Conservation (phyloP, 2,113 vertebrate species). For the Panurus biarmicus region DNA sequence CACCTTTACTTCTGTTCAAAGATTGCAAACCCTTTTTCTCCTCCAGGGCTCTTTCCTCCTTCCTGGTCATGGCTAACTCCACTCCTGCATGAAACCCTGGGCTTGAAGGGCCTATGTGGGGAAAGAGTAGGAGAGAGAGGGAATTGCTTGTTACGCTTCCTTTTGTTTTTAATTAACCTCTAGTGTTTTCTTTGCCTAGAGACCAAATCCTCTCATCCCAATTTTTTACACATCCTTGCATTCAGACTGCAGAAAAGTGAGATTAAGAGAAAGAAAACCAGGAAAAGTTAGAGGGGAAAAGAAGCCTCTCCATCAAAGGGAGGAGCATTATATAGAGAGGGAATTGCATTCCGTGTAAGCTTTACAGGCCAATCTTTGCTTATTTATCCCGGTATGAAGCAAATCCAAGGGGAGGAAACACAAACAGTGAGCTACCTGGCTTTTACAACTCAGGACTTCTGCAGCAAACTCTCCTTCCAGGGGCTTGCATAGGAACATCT, state of each 20-base stretch:
- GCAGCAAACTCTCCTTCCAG: not conserved
- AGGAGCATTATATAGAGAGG: not conserved
- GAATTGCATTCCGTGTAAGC: not conserved
- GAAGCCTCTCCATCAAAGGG: not conserved
- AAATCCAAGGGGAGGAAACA: not conserved
- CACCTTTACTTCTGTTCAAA: not conserved
- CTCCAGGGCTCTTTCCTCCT: not conserved
- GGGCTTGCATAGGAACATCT: not conserved
- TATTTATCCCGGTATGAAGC: not conserved
- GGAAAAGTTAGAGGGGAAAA: not conserved
- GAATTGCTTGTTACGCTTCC: conserved; percentile 1
- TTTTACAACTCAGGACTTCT: not conserved
- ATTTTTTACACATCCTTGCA: conserved; percentile 19
- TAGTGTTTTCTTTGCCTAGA: conserved; percentile 29
- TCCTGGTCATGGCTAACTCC: not conserved
- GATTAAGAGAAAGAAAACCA: not conserved
- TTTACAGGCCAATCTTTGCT: not conserved
- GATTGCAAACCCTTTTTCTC: not conserved
- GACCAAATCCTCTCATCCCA: conserved; percentile 5
- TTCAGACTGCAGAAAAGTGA: not conserved
- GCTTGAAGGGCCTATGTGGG: not conserved
- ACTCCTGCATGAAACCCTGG: not conserved
- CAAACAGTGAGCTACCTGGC: not conserved
- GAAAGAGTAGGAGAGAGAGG: not conserved
- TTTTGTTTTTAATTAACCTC: conserved; percentile 68